Evolutionary conservation across 2,888 invertebrate species (phyloP), one percentile per base, ranked within the genome.

Genomic region (Parthenolecanium corni): DNA sequence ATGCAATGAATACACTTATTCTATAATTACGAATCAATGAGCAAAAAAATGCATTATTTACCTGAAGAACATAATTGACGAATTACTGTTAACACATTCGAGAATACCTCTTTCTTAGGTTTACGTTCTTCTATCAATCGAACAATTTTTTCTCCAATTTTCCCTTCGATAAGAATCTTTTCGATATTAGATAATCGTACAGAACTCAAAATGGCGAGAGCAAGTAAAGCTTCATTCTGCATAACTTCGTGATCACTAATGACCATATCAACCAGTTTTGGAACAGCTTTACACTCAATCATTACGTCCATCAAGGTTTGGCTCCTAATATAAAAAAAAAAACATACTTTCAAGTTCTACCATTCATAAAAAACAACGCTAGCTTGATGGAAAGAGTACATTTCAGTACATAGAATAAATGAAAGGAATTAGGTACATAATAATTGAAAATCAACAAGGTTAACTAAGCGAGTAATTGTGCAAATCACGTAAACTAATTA

Each of bases 171-270:
- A 1, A 81, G 68, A 46, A 56, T 52, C 12, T 66, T 57, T 47
- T 69, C 69, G 23, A 69, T 67, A 42, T 72, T 71, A 1, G 65
- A 40, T 18, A 74, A 69, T 62, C 72, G 72, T 52, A 74, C 73
- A 1, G 73, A 71, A 31, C 75, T 74, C 11, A 87, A 74, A 42
- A 88, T 78, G 67, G 82, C 83, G 62, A 89, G 76, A 38, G 87
- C 83, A 68, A 84, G 76, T 63, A 88, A 78, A 0, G 88, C 85
- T 75, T 89, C 89, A 72, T 85, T 86, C 72, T 88, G 88, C 93
- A 93, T 93, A 25, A 91, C 82, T 6, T 85, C 77, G 75, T 91
- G 89, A 70, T 87, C 85, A 2, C 88, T 85, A 3, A 83, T 80
- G 67, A 88, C 76, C 92, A 93, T 91, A 73, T 82, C 82, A 12